phyloP scores from a whole-genome alignment of 2,797 vertebrate species.

The Siniperca undulata region DNA sequence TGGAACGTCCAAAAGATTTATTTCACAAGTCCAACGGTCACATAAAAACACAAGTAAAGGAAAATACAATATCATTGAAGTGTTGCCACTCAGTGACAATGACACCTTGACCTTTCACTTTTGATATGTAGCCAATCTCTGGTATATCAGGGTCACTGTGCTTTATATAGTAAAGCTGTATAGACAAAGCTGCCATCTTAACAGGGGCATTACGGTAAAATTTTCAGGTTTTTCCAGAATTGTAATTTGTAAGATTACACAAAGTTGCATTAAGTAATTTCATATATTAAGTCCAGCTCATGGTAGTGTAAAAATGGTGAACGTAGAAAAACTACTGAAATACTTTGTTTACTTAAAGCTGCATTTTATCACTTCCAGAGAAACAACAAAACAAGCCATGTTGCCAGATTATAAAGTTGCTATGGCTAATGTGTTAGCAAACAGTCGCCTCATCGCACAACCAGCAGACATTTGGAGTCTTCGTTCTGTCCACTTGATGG shows the following conservation, averaged over 20 bases:
- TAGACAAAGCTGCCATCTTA: not conserved
- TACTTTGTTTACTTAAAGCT: not conserved
- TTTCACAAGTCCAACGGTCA: conserved; percentile 19
- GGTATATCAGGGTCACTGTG: not conserved
- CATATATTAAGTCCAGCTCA: not conserved
- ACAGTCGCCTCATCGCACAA: not conserved
- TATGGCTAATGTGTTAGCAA: not conserved
- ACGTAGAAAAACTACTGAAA: not conserved
- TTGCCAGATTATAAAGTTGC: not conserved
- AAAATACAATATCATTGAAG: not conserved
- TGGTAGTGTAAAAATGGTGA: not conserved
- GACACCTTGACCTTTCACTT: conserved; percentile 25
- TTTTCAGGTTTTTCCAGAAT: not conserved
- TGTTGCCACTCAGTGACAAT: not conserved
- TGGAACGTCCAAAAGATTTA: conserved; percentile 27
- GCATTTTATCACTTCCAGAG: conserved; percentile 8
- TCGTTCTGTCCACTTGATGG: not conserved
- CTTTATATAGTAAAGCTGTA: not conserved
- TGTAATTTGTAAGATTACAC: not conserved
- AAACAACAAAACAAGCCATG: not conserved
- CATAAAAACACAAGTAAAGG: conserved; percentile 12
- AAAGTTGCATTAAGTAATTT: not conserved
- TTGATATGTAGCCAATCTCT: conserved; percentile 16
- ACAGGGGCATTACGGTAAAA: not conserved
- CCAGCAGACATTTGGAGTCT: not conserved